Evolutionary conservation across 2,797 vertebrate species (phyloP).

Genomic region (Columba guinea): DNA sequence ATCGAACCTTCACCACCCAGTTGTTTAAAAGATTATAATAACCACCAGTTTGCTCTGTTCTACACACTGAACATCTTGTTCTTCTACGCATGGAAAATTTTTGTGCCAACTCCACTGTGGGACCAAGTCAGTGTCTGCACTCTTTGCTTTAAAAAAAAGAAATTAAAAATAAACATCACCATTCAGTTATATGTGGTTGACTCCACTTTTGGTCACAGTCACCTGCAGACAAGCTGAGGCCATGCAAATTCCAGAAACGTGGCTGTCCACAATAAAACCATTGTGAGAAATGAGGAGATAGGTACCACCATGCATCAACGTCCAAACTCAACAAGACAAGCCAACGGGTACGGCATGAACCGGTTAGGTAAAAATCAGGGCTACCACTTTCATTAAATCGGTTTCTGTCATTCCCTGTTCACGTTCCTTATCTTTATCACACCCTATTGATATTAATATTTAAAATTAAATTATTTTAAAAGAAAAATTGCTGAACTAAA

Average conservation of each 20-base stretch:
- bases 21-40: background rate
- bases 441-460: background rate
- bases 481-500: background rate
- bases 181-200: background rate
- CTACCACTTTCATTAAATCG: background rate
- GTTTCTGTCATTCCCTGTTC: background rate
- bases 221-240: background rate
- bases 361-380: background rate
- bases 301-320: accelerated
- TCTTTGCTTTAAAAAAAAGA: background rate
- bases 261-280: background rate
- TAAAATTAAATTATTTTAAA: accelerated
- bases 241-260: background rate
- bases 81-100: background rate
- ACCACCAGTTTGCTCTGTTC: background rate
- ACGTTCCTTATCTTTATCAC: background rate
- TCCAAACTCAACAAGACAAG: background rate
- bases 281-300: background rate
- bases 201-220: background rate
- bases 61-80: background rate
- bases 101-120: background rate
- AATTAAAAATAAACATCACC: background rate
- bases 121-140: background rate
- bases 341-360: accelerated
- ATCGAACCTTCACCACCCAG: background rate